phyloP scores from a whole-genome alignment of 2,888 invertebrate genomes.

The Xestia c-nigrum region DNA sequence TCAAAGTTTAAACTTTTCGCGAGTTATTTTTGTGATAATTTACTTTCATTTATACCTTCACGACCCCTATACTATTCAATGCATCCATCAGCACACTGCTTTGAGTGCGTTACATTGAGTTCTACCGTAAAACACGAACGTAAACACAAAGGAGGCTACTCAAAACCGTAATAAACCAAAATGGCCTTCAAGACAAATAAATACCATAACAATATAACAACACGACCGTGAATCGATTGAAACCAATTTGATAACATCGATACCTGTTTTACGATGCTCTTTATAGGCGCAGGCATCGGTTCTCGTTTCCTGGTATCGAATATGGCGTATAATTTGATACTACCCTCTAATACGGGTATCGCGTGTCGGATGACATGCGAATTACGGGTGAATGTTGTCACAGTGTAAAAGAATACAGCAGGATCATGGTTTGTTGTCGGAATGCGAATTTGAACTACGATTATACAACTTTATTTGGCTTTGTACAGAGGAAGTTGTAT shows the following conservation, averaged over 20 bases:
- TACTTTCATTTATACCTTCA: too few relatives aligned
- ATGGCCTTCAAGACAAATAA: constrained; percentile 49
- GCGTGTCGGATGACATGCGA: constrained; percentile 60
- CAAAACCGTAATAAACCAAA: constrained; percentile 35
- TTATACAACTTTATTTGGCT: background rate
- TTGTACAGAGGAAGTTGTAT: background rate
- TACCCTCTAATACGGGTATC: constrained; percentile 58
- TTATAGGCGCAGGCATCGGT: constrained; percentile 50
- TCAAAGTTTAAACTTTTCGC: too few relatives aligned
- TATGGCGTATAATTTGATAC: constrained; percentile 58
- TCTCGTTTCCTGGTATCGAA: constrained; percentile 64
- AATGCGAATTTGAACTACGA: background rate
- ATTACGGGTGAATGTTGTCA: constrained; percentile 33
- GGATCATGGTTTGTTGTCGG: background rate
- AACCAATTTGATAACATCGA: constrained; percentile 62
- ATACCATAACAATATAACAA: constrained; percentile 38
- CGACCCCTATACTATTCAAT: too few relatives aligned
- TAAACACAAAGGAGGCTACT: constrained; percentile 23
- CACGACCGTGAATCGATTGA: constrained; percentile 50
- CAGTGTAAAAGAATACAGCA: constrained; percentile 24
- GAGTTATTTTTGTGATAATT: too few relatives aligned
- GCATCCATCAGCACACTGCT: too few relatives aligned
- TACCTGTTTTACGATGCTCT: constrained; percentile 63
- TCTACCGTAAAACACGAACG: too few relatives aligned
- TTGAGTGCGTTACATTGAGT: too few relatives aligned